Evolutionary conservation across 2,113 vertebrate genomes (phyloP).

Genomic region (human (Homo sapiens)): DNA sequence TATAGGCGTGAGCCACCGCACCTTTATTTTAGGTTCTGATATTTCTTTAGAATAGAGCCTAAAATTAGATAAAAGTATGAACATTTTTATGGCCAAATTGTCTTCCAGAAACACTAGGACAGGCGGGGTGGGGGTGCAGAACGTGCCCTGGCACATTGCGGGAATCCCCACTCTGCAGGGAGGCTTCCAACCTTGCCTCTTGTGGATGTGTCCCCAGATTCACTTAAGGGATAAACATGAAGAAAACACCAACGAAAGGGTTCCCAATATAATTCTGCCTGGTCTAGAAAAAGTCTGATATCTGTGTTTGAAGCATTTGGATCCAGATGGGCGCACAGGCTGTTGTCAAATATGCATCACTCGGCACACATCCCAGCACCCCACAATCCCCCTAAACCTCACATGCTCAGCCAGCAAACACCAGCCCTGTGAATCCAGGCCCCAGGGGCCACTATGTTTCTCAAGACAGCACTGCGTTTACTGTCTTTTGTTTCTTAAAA

Average conservation of each 20-base stretch:
- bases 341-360: fast-evolving
- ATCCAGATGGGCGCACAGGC: fast-evolving
- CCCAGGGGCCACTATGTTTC: fast-evolving
- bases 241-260: neutral
- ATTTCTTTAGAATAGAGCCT: neutral
- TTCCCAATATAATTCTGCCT: neutral
- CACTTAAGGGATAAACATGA: too few relatives aligned
- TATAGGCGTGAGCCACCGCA: too few relatives aligned
- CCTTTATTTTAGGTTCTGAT: neutral
- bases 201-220: neutral
- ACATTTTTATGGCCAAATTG: neutral
- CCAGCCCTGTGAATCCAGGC: fast-evolving
- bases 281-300: fast-evolving
- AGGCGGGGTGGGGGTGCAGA: neutral
- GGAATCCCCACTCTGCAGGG: too few relatives aligned
- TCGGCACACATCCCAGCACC: fast-evolving
- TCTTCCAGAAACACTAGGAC: neutral
- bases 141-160: fast-evolving
- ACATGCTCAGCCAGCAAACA: fast-evolving
- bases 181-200: neutral
- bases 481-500: neutral
- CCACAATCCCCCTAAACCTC: too few relatives aligned
- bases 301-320: too few relatives aligned
- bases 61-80: neutral
- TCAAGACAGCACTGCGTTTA: neutral